Evolutionary conservation across 2,113 vertebrate genomes (phyloP), one percentile per base, ranked within the genome.

Genomic region (Corythaixoides concolor): DNA sequence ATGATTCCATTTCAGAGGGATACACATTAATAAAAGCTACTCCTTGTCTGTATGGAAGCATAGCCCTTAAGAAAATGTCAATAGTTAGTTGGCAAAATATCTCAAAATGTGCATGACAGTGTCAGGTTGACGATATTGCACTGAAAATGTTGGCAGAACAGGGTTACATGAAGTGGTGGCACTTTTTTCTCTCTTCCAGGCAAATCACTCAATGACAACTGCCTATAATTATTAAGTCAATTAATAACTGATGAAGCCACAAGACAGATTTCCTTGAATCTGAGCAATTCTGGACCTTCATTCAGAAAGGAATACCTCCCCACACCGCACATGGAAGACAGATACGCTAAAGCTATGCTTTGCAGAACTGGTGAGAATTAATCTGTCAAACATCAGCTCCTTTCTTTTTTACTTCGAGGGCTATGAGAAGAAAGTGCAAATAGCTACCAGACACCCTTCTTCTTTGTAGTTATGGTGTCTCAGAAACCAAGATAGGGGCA

Each of bases 321-420:
- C 26, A 69, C 12, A 73, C 21, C n/a, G 53, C 28, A 56, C 52
- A 56, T 1, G 23, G 73, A 86, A 89, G 39, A 43, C 41, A 43
- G 41, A 52, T 7, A 63, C 8, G 47, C 32, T 8, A 67, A 39
- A 39, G 11, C 15, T 47, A 21, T 18, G 28, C n/a, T 85, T 68
- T 60, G 73, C 64, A 95, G 73, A 96, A 74, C 43, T 43, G 41
- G 43, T 91, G 49, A 91, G 69, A 91, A 80, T 81, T 74, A 80
- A 86, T 70, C 76, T 81, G 76, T 33, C 39, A 85, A 87, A 92
- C 35, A 66, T 27, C 41, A 89, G 37, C 21, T 85, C 27, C 53
- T n/a, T n/a, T 86, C 14, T 83, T 73, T 69, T 84, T 63, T 4
- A 58, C 10, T 70, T 18, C 55, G 52, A 7, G 3, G 32, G n/a